phyloP scores from a whole-genome alignment of 2,113 vertebrate genomes.

The Micronisus gabar region DNA sequence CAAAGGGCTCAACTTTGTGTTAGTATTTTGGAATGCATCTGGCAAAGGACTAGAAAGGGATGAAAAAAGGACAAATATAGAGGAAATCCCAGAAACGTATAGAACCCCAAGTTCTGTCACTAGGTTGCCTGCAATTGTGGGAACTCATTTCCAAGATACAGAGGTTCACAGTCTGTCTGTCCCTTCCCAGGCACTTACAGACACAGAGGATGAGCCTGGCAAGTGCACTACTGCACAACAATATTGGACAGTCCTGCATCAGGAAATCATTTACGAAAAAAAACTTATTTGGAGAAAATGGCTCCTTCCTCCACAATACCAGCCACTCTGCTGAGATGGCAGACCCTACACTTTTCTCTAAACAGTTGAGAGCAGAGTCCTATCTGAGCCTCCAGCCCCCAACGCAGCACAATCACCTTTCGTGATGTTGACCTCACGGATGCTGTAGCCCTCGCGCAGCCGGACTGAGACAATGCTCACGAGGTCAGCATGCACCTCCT shows the following conservation, averaged over 20 bases:
- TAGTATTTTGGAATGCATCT: background rate
- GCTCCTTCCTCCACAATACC: background rate
- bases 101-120: background rate
- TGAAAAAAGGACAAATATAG: background rate
- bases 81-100: background rate
- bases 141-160: background rate
- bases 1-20: background rate
- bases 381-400: background rate
- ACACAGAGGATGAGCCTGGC: background rate
- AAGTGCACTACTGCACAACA: background rate
- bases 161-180: background rate
- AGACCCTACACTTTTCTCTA: background rate
- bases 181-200: background rate
- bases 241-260: background rate
- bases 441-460: slow-evolving; percentile 93
- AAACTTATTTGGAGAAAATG: background rate
- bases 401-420: slow-evolving; percentile 78
- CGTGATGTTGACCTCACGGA: slow-evolving; percentile 89
- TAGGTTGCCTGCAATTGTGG: background rate
- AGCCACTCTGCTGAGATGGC: background rate
- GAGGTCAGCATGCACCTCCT: slow-evolving; percentile 91
- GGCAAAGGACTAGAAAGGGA: background rate
- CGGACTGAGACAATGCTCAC: slow-evolving; percentile 93
- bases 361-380: background rate
- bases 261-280: background rate